A percentile compares a stretch with the other conserved stretches of the same genome.
Conservation (phyloP, 2,888 invertebrate genomes). For the Acleris holmiana region DNA sequence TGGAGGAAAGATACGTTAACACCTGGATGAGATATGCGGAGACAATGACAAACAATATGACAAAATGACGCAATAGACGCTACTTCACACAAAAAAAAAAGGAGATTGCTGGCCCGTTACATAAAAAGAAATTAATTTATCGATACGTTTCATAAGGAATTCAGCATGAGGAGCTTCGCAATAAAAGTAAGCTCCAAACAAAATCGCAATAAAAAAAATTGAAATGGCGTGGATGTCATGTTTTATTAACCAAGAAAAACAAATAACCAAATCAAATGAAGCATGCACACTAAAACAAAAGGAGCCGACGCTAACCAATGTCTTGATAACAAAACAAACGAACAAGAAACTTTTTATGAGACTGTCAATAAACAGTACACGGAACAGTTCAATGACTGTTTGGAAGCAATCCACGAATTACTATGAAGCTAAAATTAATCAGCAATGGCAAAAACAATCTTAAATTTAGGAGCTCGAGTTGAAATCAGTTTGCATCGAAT, state of each 20-base stretch:
- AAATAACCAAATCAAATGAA: slow-evolving; percentile 23
- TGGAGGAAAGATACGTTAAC: slow-evolving; percentile 68
- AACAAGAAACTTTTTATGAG: slow-evolving; percentile 37
- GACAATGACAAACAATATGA: slow-evolving; percentile 36
- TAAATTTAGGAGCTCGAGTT: slow-evolving; percentile 7
- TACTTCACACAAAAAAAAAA: neutral
- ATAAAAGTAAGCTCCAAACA: neutral
- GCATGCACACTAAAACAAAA: slow-evolving; percentile 29
- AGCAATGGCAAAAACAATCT: slow-evolving; percentile 16
- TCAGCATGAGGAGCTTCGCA: too few species aligned
- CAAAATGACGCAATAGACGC: neutral
- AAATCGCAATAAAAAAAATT: neutral
- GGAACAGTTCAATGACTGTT: slow-evolving; percentile 23
- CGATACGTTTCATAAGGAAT: too few species aligned
- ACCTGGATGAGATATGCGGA: slow-evolving; percentile 58
- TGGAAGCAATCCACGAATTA: slow-evolving; percentile 23
- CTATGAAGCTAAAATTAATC: slow-evolving; percentile 11
- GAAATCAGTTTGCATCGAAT: slow-evolving; percentile 2
- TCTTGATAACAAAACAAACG: slow-evolving; percentile 40
- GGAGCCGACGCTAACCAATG: slow-evolving; percentile 32
- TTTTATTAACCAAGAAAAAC: slow-evolving; percentile 6
- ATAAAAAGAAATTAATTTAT: too few species aligned
- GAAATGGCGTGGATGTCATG: neutral
- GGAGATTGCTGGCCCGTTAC: neutral
- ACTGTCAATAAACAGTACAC: slow-evolving; percentile 24